Evolutionary conservation across 2,888 invertebrate genomes (phyloP), one percentile per base, ranked within the genome.

Genomic region (Cosmopolites sordidus): DNA sequence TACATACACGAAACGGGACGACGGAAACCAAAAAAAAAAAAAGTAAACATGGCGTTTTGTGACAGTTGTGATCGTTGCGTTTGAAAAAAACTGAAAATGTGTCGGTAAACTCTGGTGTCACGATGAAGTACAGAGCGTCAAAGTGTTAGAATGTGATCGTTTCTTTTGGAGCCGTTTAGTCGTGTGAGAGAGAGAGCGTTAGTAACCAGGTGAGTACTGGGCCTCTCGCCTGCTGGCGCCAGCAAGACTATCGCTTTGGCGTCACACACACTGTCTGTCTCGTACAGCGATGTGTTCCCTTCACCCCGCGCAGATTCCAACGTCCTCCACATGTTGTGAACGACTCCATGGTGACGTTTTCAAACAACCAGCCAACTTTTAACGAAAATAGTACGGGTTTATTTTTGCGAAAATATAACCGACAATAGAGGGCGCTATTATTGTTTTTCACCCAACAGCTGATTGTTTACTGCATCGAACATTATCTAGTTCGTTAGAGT

Each of bases 31-130:
- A n/a, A n/a, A n/a, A 22, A 8, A 5, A 22, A 22, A 22, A 22
- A 22, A 72, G 72, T 73, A 74, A 74, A 73, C 74, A 74, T 74
- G 74, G 73, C 73, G 73, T 71, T 73, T 70, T 68, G 69, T 68
- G 69, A 73, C 72, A 22, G 22, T 22, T 22, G 22, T 8, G 22
- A 22, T 22, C 22, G 22, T 22, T 22, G 22, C 22, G 22, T 22
- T 3, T 22, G 8, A 22, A 8, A 22, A 8, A 22, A 22, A 3
- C 4, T 5, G 8, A 22, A 22, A 22, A 22, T 22, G 22, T 8
- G 22, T 22, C 22, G 22, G 22, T 22, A 22, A 22, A 22, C 22
- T 3, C 22, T 22, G 22, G 22, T 22, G 22, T 22, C 8, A 22
- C 22, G 22, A 22, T 22, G 22, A 22, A 22, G 22, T 22, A 22